phyloP scores from a whole-genome alignment of 1,140 invertebrate genomes.

The Bombus soroeensis region DNA sequence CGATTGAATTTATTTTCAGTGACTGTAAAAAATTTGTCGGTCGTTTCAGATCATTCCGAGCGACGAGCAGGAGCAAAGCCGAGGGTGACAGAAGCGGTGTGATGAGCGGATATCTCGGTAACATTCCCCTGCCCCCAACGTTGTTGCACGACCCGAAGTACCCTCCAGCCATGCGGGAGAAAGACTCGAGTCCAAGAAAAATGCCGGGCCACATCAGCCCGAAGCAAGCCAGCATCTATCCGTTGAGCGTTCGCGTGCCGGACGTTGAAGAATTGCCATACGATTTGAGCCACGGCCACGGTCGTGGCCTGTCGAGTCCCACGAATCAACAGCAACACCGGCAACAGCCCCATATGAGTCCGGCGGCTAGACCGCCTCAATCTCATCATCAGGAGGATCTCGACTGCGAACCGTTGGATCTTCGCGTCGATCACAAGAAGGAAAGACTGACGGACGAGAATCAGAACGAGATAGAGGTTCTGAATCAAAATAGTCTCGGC shows the following conservation, averaged over 20 bases:
- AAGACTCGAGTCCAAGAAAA: constrained; percentile 90
- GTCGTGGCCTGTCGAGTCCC: constrained; percentile 65
- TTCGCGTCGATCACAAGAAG: constrained; percentile 92
- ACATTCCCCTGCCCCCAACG: constrained; percentile 77
- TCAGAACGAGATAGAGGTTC: constrained; percentile 80
- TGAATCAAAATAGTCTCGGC: constrained; percentile 77
- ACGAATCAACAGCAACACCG: constrained; percentile 59
- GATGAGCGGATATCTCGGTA: constrained; percentile 81
- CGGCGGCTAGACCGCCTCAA: constrained; percentile 80
- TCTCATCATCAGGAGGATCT: constrained; percentile 71
- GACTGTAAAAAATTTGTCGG: neutral
- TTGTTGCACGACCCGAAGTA: constrained; percentile 78
- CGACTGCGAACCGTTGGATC: constrained; percentile 88
- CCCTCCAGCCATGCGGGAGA: constrained; percentile 88
- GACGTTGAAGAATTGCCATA: constrained; percentile 83
- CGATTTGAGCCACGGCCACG: constrained; percentile 83
- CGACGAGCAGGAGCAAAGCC: constrained; percentile 62
- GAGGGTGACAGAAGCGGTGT: constrained; percentile 77
- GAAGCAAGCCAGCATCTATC: constrained; percentile 89
- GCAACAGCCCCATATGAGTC: constrained; percentile 83
- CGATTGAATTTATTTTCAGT: neutral
- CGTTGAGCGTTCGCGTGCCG: constrained; percentile 85
- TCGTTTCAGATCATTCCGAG: constrained; percentile 55
- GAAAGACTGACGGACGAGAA: constrained; percentile 89
- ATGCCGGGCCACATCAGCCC: constrained; percentile 88